phyloP scores from a whole-genome alignment of 2,113 vertebrate species.

The Rattus norvegicus region DNA sequence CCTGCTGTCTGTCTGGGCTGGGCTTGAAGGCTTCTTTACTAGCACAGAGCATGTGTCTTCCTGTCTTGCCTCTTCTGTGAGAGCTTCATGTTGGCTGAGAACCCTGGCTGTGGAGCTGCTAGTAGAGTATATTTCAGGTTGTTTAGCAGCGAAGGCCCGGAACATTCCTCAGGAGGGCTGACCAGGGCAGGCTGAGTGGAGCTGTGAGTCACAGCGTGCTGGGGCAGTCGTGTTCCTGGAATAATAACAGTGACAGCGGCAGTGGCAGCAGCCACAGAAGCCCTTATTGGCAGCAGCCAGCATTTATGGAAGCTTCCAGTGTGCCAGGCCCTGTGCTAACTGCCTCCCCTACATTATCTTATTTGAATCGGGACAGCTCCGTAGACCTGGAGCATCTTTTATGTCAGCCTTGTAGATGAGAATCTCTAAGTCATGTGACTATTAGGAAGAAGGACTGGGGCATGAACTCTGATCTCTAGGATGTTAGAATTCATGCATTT shows the following conservation, averaged over 20 bases:
- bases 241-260: slow-evolving; percentile 21
- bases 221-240: slow-evolving; percentile 40
- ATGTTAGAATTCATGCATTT: neutral
- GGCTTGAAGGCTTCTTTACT: neutral
- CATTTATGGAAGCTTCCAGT: slow-evolving; percentile 55
- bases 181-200: slow-evolving; percentile 32
- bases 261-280: neutral
- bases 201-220: slow-evolving; percentile 58
- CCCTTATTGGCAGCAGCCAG: slow-evolving; percentile 58
- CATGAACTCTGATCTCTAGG: slow-evolving; percentile 3
- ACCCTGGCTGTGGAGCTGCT: neutral
- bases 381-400: neutral
- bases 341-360: neutral
- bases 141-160: neutral
- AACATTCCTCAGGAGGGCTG: slow-evolving; percentile 25
- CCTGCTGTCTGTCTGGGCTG: neutral
- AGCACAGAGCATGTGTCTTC: slow-evolving; percentile 6
- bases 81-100: neutral
- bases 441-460: neutral
- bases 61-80: neutral
- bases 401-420: neutral
- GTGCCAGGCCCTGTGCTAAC: neutral
- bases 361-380: slow-evolving; percentile 48
- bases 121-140: slow-evolving; percentile 4
- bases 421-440: neutral